Conservation (phyloP, 2,113 vertebrate species). For the Chamaetylas fuelleborni region DNA sequence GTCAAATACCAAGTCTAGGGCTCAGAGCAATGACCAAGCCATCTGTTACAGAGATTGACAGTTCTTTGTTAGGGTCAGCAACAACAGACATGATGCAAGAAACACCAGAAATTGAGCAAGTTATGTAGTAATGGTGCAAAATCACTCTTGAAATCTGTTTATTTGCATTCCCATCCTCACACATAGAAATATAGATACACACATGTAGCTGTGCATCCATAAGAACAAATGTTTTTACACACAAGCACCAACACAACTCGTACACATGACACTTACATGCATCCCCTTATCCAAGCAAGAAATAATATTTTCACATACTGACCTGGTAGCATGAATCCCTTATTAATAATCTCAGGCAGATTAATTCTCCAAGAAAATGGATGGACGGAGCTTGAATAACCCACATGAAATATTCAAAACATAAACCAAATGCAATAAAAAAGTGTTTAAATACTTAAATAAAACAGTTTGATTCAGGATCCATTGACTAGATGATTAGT, state of each 20-base stretch:
- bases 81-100: neutral
- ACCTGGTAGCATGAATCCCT: slow-evolving; percentile 86
- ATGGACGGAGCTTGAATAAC: slow-evolving; percentile 73
- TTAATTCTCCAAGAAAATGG: slow-evolving; percentile 81
- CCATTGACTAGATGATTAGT: neutral
- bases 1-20: neutral
- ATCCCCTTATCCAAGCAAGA: neutral
- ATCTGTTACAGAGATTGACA: neutral
- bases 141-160: neutral
- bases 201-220: neutral
- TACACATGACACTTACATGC: neutral
- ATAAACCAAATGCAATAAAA: neutral
- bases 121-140: neutral
- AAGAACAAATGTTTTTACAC: neutral
- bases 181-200: neutral
- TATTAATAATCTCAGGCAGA: slow-evolving; percentile 85
- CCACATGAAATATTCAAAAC: slow-evolving; percentile 66
- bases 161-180: neutral
- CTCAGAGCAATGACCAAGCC: neutral
- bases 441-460: neutral
- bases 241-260: neutral
- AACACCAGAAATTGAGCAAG: neutral
- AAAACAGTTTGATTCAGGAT: neutral
- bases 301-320: slow-evolving; percentile 13
- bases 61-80: neutral